Base-by-base conservation (phyloP, 2,113 vertebrate genomes). In the Toxotes chatareus region DNA sequence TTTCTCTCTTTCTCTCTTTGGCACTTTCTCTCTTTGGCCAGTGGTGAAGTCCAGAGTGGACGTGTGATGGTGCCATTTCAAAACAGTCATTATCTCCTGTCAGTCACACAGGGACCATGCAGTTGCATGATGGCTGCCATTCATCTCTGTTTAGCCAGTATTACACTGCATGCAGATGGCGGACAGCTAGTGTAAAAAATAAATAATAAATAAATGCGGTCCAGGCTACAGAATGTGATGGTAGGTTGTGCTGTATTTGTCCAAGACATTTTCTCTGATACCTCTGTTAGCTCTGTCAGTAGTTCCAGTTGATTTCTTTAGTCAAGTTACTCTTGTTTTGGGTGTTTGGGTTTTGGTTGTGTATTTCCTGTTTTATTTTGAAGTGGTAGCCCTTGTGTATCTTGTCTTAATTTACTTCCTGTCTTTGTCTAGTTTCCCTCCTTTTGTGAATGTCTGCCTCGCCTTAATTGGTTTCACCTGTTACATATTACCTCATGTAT, bases 1-100 rank as follows among this genome's bases (percentile, higher is more conserved):
- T n/a, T n/a, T n/a, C n/a, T n/a, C n/a, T n/a, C 32, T 40, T 27
- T 5, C n/a, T 56, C 27, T 9, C 23, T 56, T 56, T n/a, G 42
- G 27, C 51, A 42, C 32, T 40, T 27, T 5, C n/a, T 56, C 27
- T 9, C 23, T 56, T 56, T 56, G 53, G n/a, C 10, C 53, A 27
- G n/a, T 5, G 10, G 53, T 56, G 53, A 76, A 59, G 19, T 59
- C 17, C 36, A 63, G 57, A 75, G 65, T 49, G n/a, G 60, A 11
- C 1, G n/a, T 56, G n/a, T 56, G 53, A 56, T 5, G 10, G 9
- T 69, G 36, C 55, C 67, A 12, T 36, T 40, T 71, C n/a, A 44
- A 68, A 62, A 73, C 68, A 53, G 61, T 19, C 3, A 1, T 76
- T 6, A 69, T 63, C 72, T 38, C 56, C 56, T 1, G 23, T 56